Evolutionary conservation across 2,888 invertebrate species (phyloP).

Genomic region (Miltochrista miniata): DNA sequence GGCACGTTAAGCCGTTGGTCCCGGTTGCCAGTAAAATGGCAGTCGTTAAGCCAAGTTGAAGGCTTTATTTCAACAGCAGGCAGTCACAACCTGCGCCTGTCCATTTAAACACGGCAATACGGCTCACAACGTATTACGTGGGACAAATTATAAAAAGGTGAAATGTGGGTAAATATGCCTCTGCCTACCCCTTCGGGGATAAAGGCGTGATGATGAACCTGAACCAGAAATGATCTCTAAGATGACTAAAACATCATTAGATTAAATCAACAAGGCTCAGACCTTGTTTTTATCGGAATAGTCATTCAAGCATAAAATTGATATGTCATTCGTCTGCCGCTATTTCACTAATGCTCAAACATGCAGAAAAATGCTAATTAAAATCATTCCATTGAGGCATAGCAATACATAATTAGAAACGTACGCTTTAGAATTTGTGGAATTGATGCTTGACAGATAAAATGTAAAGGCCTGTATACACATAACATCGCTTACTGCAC

Average conservation of each 20-base stretch:
- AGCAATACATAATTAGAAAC: constrained; percentile 1
- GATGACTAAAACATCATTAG: background rate
- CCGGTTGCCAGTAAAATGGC: too few relatives aligned
- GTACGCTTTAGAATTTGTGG: background rate
- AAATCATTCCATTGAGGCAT: constrained; percentile 1
- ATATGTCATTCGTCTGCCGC: background rate
- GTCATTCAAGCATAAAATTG: constrained; percentile 5
- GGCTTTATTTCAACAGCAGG: too few relatives aligned
- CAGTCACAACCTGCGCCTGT: too few relatives aligned
- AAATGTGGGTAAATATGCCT: too few relatives aligned
- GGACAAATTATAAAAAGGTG: too few relatives aligned
- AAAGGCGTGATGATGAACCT: too few relatives aligned
- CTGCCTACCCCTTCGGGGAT: too few relatives aligned
- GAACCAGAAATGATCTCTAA: too few relatives aligned
- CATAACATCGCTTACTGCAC: background rate
- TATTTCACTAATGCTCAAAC: background rate
- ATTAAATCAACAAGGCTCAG: background rate
- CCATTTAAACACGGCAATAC: too few relatives aligned
- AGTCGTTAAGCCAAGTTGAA: too few relatives aligned
- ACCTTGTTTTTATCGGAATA: background rate
- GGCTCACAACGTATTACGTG: too few relatives aligned
- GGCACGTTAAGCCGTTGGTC: too few relatives aligned
- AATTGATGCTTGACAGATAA: background rate
- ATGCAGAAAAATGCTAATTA: constrained; percentile 8
- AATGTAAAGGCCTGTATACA: background rate